Percentiles rank a stretch among this genome's conserved stretches.
Conservation (phyloP, 2,888 invertebrate species). For the Platycheirus albimanus region DNA sequence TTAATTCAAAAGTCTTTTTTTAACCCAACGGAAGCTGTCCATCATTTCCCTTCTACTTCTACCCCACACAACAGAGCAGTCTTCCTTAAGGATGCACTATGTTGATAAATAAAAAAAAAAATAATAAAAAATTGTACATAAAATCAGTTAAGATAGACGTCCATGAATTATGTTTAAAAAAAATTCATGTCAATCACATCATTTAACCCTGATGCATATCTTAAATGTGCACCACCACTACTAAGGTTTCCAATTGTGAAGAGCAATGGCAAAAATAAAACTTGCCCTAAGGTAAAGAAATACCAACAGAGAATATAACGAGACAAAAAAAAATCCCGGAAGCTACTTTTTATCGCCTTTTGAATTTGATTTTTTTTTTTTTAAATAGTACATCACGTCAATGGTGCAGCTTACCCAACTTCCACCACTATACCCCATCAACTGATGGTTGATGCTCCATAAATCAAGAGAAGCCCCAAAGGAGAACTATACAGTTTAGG, state of each 20-base stretch:
- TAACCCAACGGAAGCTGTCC: conserved; percentile 41
- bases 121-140: not conserved
- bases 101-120: conserved; percentile 37
- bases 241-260: not conserved
- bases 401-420: conserved; percentile 21
- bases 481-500: no score
- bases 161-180: conserved; percentile 54
- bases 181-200: conserved; percentile 61
- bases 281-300: not conserved
- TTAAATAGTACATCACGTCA: conserved; percentile 39
- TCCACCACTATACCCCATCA: conserved; percentile 4
- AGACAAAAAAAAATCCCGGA: conserved; percentile 47
- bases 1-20: conserved; percentile 30
- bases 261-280: conserved; percentile 2
- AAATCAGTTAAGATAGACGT: conserved; percentile 46
- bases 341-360: conserved; percentile 49
- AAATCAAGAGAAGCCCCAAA: conserved; percentile 56
- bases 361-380: conserved; percentile 20
- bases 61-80: not conserved
- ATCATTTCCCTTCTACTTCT: conserved; percentile 21
- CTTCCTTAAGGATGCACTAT: not conserved
- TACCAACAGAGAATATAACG: conserved; percentile 10
- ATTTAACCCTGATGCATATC: conserved; percentile 67
- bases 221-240: conserved; percentile 35
- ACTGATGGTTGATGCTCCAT: conserved; percentile 42